A percentile compares a stretch with the other conserved stretches of the same genome.
Evolutionary conservation across 2,113 vertebrate species (phyloP).

Genomic region (Cyphomyrus discorhynchus): DNA sequence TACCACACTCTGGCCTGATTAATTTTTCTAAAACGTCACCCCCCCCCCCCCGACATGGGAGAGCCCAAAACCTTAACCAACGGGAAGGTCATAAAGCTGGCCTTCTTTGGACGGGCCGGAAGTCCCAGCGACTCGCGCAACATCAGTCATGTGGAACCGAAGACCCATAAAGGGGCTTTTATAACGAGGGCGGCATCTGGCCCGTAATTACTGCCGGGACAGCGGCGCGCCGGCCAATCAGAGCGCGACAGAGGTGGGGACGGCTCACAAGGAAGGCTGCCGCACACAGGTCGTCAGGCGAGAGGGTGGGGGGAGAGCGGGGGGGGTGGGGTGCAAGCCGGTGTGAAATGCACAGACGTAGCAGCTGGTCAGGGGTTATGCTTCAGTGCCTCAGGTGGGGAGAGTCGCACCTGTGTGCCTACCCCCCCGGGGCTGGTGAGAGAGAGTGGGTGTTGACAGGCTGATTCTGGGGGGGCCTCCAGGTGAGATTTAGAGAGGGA

Average conservation of each 20-base stretch:
- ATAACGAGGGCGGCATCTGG: slow-evolving; percentile 6
- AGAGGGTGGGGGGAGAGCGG: background rate
- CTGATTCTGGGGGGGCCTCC: background rate
- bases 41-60: background rate
- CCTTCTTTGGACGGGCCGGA: background rate
- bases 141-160: background rate
- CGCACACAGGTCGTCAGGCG: background rate
- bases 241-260: background rate
- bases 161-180: background rate
- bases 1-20: background rate
- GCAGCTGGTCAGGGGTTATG: background rate
- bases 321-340: background rate
- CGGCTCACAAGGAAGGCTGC: background rate
- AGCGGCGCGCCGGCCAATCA: background rate
- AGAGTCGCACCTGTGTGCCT: background rate
- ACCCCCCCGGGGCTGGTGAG: background rate
- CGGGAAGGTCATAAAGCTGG: background rate
- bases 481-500: background rate
- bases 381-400: background rate
- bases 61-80: background rate
- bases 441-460: background rate
- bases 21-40: background rate
- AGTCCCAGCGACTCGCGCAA: background rate
- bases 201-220: background rate
- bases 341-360: background rate